Evolutionary conservation across 2,797 vertebrate species (phyloP), one percentile per base, ranked within the genome.

Genomic region (Odontamblyopus lacepedii): DNA sequence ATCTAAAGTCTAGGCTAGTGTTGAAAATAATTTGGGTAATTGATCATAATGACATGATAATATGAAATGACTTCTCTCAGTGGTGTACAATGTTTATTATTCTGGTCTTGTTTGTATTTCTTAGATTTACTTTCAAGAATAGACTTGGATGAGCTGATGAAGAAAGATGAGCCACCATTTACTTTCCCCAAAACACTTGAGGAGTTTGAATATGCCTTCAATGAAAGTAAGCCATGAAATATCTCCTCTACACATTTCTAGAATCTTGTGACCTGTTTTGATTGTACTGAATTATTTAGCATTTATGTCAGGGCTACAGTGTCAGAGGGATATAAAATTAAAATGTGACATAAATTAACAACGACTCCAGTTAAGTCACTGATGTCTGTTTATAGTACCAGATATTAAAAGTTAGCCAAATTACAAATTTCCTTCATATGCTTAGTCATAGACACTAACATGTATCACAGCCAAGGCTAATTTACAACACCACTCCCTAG

Each of bases 71-170:
- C 2, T n/a, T 53, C 6, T 55, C 53, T 55, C 53, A 15, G 1
- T 12, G 23, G 11, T 23, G 3, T 60, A 27, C 57, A 44, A 16
- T 64, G 6, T 23, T 26, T 48, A 48, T 4, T 44, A 0, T 44
- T 18, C 1, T 64, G n/a, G 6, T 29, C 6, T 29, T 44, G 48
- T 77, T 66, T 67, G 4, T 62, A 8, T 80, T 32, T 70, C 13
- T 78, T 44, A 99, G 97, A 99, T 93, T 94, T 98, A 82, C 90
- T 99, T 69, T 99, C 98, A 83, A 96, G 95, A 93, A 99, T 99
- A 93, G 95, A 99, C 87, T 93, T 99, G 83, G 97, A 99, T 92
- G 97, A 98, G 90, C 94, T 99, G 76, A 98, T 99, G 97, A 99
- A 98, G 95, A 99, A 99, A 92, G 98, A 98, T 91, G 97, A 99